Conservation (phyloP, 2,113 vertebrate genomes). For the Saccopteryx bilineata region DNA sequence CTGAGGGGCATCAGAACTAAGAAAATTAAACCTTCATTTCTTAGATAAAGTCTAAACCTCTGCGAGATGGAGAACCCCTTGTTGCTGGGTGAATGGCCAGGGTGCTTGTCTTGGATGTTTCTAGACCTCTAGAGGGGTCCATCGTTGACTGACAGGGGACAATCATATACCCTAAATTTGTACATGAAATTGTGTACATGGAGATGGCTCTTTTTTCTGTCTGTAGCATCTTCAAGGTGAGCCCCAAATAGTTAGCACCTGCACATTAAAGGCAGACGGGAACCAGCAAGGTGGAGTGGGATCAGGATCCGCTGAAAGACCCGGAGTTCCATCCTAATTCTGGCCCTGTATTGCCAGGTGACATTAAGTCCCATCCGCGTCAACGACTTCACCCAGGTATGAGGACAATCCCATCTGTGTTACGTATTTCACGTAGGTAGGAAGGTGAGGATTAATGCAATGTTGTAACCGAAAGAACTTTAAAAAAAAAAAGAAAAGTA, state of each 20-base stretch:
- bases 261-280: not conserved
- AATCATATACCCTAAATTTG: not conserved
- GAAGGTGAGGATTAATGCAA: not conserved
- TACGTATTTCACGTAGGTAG: not conserved
- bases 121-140: not conserved
- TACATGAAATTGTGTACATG: not conserved
- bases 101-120: not conserved
- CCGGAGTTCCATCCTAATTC: not conserved
- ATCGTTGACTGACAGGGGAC: not conserved
- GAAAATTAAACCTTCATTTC: not conserved
- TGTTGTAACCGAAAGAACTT: not conserved
- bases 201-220: not conserved
- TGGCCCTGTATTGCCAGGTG: not conserved
- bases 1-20: not conserved
- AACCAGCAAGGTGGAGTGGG: not conserved
- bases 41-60: not conserved
- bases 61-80: not conserved
- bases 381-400: not conserved
- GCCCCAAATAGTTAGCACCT: not conserved
- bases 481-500: not conserved
- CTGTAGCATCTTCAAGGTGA: not conserved
- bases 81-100: not conserved
- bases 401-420: not conserved
- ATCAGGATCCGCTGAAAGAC: not conserved
- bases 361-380: not conserved